Evolutionary conservation across 1,140 invertebrate species (phyloP).

Genomic region (Micrasema minimum): DNA sequence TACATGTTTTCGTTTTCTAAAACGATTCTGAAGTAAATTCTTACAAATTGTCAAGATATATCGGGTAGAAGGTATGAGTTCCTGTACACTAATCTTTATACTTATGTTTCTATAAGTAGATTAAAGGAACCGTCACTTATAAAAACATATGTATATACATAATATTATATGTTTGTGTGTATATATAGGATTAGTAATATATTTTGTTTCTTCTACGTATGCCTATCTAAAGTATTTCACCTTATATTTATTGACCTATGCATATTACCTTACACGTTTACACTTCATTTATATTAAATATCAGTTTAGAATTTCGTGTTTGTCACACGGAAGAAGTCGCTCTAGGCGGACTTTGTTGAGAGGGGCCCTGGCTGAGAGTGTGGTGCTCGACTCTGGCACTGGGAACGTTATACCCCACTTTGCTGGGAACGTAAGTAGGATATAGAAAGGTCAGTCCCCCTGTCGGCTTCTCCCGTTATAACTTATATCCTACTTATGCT

Average conservation of each 20-base stretch:
- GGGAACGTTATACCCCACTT: no score
- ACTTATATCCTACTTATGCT: slow-evolving; percentile 48
- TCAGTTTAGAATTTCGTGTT: slow-evolving; percentile 54
- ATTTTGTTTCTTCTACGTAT: slow-evolving; percentile 50
- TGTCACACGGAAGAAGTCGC: slow-evolving; percentile 43
- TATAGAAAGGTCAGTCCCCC: neutral
- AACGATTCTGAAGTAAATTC: no score
- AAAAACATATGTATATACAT: slow-evolving; percentile 33
- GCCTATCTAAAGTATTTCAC: slow-evolving; percentile 52
- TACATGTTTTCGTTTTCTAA: no score
- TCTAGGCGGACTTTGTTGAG: slow-evolving; percentile 16
- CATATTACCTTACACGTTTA: slow-evolving; percentile 42
- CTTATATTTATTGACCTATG: slow-evolving; percentile 40
- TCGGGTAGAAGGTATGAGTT: no score
- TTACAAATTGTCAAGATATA: no score
- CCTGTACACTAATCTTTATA: slow-evolving; percentile 25
- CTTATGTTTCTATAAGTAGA: slow-evolving; percentile 19
- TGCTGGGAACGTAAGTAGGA: neutral
- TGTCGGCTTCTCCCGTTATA: slow-evolving; percentile 35
- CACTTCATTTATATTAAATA: slow-evolving; percentile 52
- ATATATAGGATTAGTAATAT: slow-evolving; percentile 51
- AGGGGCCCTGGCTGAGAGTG: neutral
- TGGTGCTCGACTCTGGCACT: no score
- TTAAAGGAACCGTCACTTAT: slow-evolving; percentile 17
- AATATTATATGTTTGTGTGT: slow-evolving; percentile 30